Evolutionary conservation across 1,140 invertebrate genomes (phyloP).

Genomic region (Drosophila jambulina): DNA sequence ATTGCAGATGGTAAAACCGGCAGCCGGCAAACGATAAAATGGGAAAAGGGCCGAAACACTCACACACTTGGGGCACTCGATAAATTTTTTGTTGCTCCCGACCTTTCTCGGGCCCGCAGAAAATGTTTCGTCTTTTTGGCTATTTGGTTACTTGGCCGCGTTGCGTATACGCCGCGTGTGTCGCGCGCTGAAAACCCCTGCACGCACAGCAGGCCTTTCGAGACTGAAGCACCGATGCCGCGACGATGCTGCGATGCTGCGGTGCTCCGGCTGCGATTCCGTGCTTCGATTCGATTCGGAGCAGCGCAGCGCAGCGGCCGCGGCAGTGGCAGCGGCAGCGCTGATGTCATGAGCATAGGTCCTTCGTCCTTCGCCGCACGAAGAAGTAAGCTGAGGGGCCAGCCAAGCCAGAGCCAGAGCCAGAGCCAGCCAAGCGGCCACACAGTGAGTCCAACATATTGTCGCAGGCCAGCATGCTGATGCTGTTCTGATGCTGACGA

Average conservation of each 20-base stretch:
- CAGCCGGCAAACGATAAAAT: slow-evolving; percentile 53
- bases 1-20: slow-evolving; percentile 43
- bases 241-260: slow-evolving; percentile 22
- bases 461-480: slow-evolving; percentile 62
- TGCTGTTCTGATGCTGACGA: slow-evolving; percentile 42
- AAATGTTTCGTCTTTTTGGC: slow-evolving; percentile 70
- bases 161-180: slow-evolving; percentile 75
- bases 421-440: slow-evolving; percentile 22
- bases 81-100: slow-evolving; percentile 14
- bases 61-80: slow-evolving; percentile 46
- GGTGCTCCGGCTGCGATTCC: slow-evolving; percentile 33
- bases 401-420: slow-evolving; percentile 1
- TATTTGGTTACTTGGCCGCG: slow-evolving; percentile 22
- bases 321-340: slow-evolving; percentile 14
- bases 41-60: slow-evolving; percentile 40
- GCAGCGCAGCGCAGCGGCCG: slow-evolving; percentile 37
- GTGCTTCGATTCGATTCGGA: slow-evolving; percentile 29
- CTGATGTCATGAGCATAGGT: slow-evolving; percentile 56
- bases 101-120: slow-evolving; percentile 9
- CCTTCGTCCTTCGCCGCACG: slow-evolving; percentile 31
- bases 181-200: slow-evolving; percentile 78
- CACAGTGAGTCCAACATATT: slow-evolving; percentile 70
- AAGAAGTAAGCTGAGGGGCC: slow-evolving; percentile 24
- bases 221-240: slow-evolving; percentile 67
- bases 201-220: slow-evolving; percentile 79